These are phyloP conservation scores for Corythoichthys haematopterus DNA, from an alignment of 2,113 vertebrate genomes.

Conservation along the genomic window DNA sequence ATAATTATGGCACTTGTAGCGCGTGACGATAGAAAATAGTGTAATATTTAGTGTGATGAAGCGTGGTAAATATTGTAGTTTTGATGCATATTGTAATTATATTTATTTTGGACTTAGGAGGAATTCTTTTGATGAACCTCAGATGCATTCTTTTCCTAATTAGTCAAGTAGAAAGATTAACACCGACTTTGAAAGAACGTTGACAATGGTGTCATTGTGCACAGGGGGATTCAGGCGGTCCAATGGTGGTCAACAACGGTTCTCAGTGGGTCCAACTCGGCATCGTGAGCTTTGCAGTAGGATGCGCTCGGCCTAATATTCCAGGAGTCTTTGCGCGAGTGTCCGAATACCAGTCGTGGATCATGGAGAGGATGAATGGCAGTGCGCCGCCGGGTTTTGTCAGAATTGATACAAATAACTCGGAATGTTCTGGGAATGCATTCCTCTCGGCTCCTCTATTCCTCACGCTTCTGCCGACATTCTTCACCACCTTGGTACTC, in stretches of 20 bases:
- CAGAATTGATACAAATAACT: not conserved
- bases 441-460: constrained; percentile 18
- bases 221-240: constrained; percentile 85
- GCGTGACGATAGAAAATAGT: too few species aligned
- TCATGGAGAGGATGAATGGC: constrained; percentile 10
- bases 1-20: too few species aligned
- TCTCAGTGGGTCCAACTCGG: constrained; percentile 75
- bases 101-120: too few species aligned
- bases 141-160: not conserved
- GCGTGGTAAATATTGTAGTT: too few species aligned
- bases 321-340: constrained; percentile 54
- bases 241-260: constrained; percentile 67
- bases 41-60: too few species aligned
- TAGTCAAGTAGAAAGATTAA: too few species aligned
- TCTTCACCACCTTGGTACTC: not conserved
- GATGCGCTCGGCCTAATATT: constrained; percentile 57
- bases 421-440: not conserved
- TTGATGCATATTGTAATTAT: too few species aligned
- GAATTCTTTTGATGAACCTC: not conserved
- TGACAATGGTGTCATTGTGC: not conserved
- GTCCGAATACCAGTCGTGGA: constrained; percentile 49
- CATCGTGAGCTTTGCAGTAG: constrained; percentile 79
- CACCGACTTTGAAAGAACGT: not conserved
- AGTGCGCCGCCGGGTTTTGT: constrained; percentile 32
- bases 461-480: not conserved